A percentile compares a stretch with the other conserved stretches of the same genome.
These are phyloP conservation scores for Villa cingulata DNA, from an alignment of 2,888 invertebrate species.

Conservation along the genomic window DNA sequence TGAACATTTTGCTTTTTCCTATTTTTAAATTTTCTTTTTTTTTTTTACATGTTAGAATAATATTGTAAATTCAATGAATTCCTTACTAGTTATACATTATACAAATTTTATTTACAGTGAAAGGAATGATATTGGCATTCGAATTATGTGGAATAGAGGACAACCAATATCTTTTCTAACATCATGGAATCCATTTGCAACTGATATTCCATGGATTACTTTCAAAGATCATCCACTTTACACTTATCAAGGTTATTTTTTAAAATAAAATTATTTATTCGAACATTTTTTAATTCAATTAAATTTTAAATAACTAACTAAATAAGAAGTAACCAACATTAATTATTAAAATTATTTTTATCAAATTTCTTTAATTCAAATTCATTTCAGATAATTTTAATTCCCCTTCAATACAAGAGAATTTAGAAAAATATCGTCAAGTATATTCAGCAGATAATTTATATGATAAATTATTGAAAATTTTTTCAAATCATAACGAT, in stretches of 20 bases:
- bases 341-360: background rate
- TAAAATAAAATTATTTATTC: too few species aligned
- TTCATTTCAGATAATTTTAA: conserved; percentile 12
- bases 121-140: conserved; percentile 57
- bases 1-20: too few species aligned
- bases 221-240: conserved; percentile 68
- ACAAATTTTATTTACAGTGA: conserved; percentile 40
- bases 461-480: conserved; percentile 19
- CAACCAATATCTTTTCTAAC: conserved; percentile 50
- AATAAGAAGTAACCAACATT: too few species aligned
- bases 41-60: too few species aligned
- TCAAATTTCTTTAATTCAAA: background rate
- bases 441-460: conserved; percentile 23
- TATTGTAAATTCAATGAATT: too few species aligned
- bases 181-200: conserved; percentile 78
- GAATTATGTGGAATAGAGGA: conserved; percentile 65
- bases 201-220: conserved; percentile 63
- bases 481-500: conserved; percentile 19
- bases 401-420: conserved; percentile 13
- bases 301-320: background rate
- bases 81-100: too few species aligned
- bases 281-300: conserved; percentile 12
- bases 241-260: conserved; percentile 64
- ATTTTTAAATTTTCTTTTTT: too few species aligned
- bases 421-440: conserved; percentile 13